Percentiles rank a stretch among this genome's conserved stretches.
Evolutionary conservation across 1,140 invertebrate species (phyloP).

Genomic region (Brachionus sp.): DNA sequence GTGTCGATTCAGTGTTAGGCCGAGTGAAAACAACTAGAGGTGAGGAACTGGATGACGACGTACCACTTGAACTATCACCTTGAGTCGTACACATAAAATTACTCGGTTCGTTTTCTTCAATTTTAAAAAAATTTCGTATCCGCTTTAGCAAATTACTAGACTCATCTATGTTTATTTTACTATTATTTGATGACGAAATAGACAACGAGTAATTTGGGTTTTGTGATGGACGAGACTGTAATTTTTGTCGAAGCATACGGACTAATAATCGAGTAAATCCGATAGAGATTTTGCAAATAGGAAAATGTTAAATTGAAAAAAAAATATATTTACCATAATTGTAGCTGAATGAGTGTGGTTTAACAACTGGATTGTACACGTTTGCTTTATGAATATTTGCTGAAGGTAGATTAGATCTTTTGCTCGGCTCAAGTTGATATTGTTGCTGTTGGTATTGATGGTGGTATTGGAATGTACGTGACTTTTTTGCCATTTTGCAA

Average conservation of each 20-base stretch:
- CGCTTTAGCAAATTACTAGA: slow-evolving; percentile 7
- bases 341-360: background rate
- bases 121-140: slow-evolving; percentile 10
- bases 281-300: background rate
- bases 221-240: background rate
- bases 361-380: background rate
- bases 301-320: background rate
- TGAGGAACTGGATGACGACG: slow-evolving; percentile 7
- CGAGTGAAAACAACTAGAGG: background rate
- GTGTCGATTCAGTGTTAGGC: background rate
- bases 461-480: slow-evolving; percentile 11
- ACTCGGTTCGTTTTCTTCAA: background rate
- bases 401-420: background rate
- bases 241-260: background rate
- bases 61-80: background rate
- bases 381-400: background rate
- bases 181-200: slow-evolving; percentile 12
- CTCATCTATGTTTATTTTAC: slow-evolving; percentile 39
- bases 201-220: background rate
- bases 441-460: slow-evolving; percentile 18
- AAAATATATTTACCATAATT: slow-evolving; percentile 9
- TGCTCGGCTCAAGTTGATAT: slow-evolving; percentile 16
- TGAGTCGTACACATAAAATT: background rate
- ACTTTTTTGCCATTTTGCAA: slow-evolving; percentile 18
- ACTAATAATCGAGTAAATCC: background rate